phyloP scores from a whole-genome alignment of 2,113 vertebrate genomes.

The Melospiza georgiana region DNA sequence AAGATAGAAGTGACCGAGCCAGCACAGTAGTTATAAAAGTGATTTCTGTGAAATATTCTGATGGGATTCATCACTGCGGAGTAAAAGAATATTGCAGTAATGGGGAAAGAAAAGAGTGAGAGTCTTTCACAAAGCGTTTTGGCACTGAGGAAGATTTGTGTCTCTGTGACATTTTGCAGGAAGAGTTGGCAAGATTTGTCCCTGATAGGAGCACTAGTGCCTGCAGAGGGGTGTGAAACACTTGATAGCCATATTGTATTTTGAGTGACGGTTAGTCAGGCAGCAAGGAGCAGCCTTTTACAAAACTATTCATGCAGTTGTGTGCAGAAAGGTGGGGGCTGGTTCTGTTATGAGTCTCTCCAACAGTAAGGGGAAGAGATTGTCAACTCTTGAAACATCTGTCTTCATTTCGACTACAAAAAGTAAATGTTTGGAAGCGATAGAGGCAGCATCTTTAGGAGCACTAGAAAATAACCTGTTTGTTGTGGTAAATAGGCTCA shows the following conservation, averaged over 20 bases:
- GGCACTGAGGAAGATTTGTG: neutral
- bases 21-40: neutral
- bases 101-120: neutral
- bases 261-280: neutral
- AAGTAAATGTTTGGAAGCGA: neutral
- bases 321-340: neutral
- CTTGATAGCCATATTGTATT: neutral
- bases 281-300: neutral
- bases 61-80: neutral
- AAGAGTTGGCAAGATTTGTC: neutral
- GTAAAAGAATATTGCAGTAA: neutral
- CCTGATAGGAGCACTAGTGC: neutral
- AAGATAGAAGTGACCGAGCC: neutral
- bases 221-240: conserved; percentile 8
- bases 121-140: neutral
- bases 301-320: conserved; percentile 3
- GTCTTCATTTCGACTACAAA: neutral
- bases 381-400: neutral
- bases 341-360: conserved; percentile 4
- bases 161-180: neutral
- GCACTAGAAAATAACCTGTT: neutral
- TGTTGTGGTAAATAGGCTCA: neutral
- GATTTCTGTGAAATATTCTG: neutral
- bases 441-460: neutral
- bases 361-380: conserved; percentile 12